Evolutionary conservation across 2,888 invertebrate genomes (phyloP).

Genomic region (Aphidoletes aphidimyza): DNA sequence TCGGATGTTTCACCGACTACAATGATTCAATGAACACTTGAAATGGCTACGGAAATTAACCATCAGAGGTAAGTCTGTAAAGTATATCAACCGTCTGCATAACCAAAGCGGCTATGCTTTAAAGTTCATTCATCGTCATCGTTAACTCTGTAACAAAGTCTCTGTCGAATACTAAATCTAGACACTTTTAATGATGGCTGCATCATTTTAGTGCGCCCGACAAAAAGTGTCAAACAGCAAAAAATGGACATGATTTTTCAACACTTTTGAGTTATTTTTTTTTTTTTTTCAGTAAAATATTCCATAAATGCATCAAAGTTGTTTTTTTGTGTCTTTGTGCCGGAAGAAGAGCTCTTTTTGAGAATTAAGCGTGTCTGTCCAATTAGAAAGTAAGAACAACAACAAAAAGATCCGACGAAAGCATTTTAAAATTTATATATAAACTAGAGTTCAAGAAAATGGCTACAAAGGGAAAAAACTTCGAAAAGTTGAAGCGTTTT

Average conservation of each 20-base stretch:
- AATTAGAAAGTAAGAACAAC: neutral
- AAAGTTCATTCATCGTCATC: no score
- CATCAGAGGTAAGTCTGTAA: neutral
- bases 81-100: no score
- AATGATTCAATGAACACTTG: neutral
- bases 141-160: no score
- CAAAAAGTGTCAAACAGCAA: no score
- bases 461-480: neutral
- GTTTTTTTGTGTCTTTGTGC: neutral
- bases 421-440: neutral
- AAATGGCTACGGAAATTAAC: neutral
- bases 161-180: no score
- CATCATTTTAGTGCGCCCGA: neutral
- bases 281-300: neutral
- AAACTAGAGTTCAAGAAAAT: neutral
- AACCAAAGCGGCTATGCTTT: no score
- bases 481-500: conserved; percentile 13
- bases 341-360: conserved; percentile 35
- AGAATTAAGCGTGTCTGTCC: conserved; percentile 29
- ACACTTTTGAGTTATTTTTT: neutral
- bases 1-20: neutral
- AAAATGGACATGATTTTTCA: neutral
- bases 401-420: neutral
- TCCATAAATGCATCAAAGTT: conserved; percentile 1
- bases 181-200: neutral